Evolutionary conservation across 1,140 invertebrate species (phyloP), one percentile per base, ranked within the genome.

Genomic region (Tetramorium simillimum): DNA sequence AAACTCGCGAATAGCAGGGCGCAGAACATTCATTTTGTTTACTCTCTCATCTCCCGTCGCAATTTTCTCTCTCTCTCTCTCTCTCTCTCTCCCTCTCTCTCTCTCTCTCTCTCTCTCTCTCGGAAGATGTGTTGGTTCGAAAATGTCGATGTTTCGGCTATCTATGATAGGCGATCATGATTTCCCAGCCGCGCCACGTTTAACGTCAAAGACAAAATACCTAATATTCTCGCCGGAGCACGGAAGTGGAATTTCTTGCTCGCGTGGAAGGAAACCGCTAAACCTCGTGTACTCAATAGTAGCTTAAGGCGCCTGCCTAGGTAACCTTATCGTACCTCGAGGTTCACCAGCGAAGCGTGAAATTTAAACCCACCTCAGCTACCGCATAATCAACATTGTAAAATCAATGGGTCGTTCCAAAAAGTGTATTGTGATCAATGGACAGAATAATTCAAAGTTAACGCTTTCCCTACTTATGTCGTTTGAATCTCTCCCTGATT

Each of bases 191-290:
- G 58, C 60, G 53, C 63, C 62, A 40, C 40, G 60, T 49, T 72
- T 56, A 81, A 75, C 40, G 60, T 72, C 73, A 67, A 90, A 86
- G 60, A 85, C 77, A 85, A 88, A 82, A 76, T 76, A 85, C 72
- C 89, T 90, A 90, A 90, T 90, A 90, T 90, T 90, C 89, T 72
- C 88, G n/a, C 43, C 49, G 65, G 67, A 37, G 67, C 65, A 72
- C 58, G 72, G 63, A 80, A 90, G 86, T 85, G 88, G 80, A 90
- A 88, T 90, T 90, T 90, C 89, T 90, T 90, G 89, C 84, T 90
- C 86, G 81, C 89, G 77, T 80, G 60, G 78, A 87, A 86, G 82
- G 72, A 77, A 88, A 90, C 89, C 89, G 86, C 86, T 90, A 78
- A 90, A 90, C 82, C 86, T 88, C 80, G 75, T 88, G 89, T 88